phyloP scores from a whole-genome alignment of 1,140 invertebrate species.

The Aphis craccivora region DNA sequence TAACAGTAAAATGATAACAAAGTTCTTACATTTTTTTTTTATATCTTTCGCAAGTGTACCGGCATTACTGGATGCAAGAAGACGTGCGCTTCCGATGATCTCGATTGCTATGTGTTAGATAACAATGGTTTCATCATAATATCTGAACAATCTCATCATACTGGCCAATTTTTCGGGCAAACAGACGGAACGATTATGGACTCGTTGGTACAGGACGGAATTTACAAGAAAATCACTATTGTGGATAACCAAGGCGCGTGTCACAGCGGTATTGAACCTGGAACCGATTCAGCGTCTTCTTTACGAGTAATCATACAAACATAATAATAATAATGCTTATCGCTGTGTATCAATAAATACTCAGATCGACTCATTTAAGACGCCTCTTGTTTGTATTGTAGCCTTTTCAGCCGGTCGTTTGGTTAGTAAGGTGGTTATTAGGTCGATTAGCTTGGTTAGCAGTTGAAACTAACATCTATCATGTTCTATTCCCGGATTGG shows the following conservation, averaged over 20 bases:
- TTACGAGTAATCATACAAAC: slow-evolving; percentile 45
- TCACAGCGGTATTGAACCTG: slow-evolving; percentile 76
- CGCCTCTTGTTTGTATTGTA: slow-evolving; percentile 61
- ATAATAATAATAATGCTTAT: neutral
- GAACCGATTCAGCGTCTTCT: slow-evolving; percentile 67
- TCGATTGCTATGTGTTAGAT: slow-evolving; percentile 91
- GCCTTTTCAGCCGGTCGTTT: slow-evolving; percentile 66
- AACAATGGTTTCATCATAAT: slow-evolving; percentile 94
- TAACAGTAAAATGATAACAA: neutral
- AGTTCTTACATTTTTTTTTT: neutral
- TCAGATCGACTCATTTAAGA: neutral
- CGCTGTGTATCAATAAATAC: neutral
- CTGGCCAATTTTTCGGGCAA: slow-evolving; percentile 89
- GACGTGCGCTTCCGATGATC: slow-evolving; percentile 82
- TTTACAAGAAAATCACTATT: slow-evolving; percentile 84
- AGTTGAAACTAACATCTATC: slow-evolving; percentile 64
- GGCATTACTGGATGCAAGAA: slow-evolving; percentile 74
- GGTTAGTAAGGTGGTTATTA: slow-evolving; percentile 66
- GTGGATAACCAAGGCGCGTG: slow-evolving; percentile 90
- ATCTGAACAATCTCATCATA: slow-evolving; percentile 83
- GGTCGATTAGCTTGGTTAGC: slow-evolving; percentile 65
- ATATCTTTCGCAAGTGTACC: slow-evolving; percentile 71
- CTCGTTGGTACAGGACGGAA: slow-evolving; percentile 86
- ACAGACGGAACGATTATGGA: slow-evolving; percentile 96
- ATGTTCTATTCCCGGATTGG: slow-evolving; percentile 64